Percentiles rank a stretch among this genome's conserved stretches.
phyloP scores from a whole-genome alignment of 2,113 vertebrate species.

The Psittacula cyanocephala region DNA sequence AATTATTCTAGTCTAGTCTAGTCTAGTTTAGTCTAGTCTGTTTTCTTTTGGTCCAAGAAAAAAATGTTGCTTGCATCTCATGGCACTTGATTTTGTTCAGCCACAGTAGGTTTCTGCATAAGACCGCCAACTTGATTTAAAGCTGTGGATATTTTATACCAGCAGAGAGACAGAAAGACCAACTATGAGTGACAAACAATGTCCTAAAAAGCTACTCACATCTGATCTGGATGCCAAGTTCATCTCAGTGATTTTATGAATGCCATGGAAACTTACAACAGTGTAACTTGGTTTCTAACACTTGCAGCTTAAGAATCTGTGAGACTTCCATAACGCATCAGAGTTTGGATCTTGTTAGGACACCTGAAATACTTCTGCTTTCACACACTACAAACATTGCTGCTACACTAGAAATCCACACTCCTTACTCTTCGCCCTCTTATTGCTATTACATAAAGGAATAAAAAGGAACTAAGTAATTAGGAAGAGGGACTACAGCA shows the following conservation, averaged over 20 bases:
- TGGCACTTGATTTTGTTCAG: background rate
- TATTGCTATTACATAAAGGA: background rate
- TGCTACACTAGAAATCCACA: background rate
- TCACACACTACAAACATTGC: background rate
- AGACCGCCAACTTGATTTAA: background rate
- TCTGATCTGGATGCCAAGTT: background rate
- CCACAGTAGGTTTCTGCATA: background rate
- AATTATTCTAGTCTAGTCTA: background rate
- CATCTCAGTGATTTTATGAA: background rate
- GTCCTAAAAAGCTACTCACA: background rate
- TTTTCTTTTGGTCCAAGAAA: background rate
- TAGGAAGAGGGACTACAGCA: background rate
- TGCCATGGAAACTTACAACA: background rate
- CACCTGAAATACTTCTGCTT: background rate
- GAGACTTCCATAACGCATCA: background rate
- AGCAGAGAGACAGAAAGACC: background rate
- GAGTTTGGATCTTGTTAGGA: background rate
- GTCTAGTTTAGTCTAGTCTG: background rate
- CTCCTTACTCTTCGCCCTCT: accelerated
- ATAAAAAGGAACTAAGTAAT: background rate
- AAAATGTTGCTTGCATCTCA: background rate
- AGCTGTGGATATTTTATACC: background rate
- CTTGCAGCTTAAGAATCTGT: background rate
- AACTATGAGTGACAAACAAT: background rate
- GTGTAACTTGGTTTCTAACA: background rate